Base-by-base conservation (phyloP, 2,888 invertebrate genomes). In the Sialis lutaria region DNA sequence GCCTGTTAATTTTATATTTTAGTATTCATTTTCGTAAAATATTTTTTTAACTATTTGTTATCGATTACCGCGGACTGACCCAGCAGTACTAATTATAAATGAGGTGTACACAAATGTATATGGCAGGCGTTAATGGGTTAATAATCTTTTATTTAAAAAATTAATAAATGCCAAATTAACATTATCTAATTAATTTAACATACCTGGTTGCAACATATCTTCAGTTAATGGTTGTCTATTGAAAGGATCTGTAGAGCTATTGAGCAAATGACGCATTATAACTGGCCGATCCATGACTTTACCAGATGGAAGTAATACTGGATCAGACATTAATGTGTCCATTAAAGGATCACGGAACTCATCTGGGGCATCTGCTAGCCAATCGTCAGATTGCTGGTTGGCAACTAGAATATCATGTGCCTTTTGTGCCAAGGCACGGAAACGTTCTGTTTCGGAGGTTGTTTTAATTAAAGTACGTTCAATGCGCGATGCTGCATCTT, bases 211-310 rank as follows among this genome's bases (percentile, higher is more conserved):
- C 45, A 98, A 73, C 78, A 93, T 89, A 58, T 92, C 91, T 67
- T 95, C 95, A 8, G 86, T 88, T 41, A 98, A 77, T 10, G 88
- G 85, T 64, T 95, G 95, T 50, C 98, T 74, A 67, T 93, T 97
- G 70, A 98, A 98, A 0, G 98, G 98, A 71, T 98, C 97, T 0
- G 95, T 96, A 57, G 83, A 86, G 58, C 93, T 93, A 67, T 96
- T 96, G 55, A 96, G 74, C 59, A 96, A 72, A 68, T 96, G 96
- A 52, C 95, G 75, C 60, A 90, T 76, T 51, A 96, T 96, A 54
- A 93, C 88, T 33, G 91, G 77, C 50, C 93, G 76, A 67, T 96
- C 95, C 92, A 96, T 95, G 30, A 93, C 77, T 56, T 61, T 67
- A 50, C 92, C 91, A 51, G 91, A 89, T 2, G 95, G 95, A 57